Percentiles rank a stretch among this genome's conserved stretches.
These are phyloP conservation scores for Brevimyrus niger DNA, from an alignment of 2,113 vertebrate genomes.

Conservation along the genomic window DNA sequence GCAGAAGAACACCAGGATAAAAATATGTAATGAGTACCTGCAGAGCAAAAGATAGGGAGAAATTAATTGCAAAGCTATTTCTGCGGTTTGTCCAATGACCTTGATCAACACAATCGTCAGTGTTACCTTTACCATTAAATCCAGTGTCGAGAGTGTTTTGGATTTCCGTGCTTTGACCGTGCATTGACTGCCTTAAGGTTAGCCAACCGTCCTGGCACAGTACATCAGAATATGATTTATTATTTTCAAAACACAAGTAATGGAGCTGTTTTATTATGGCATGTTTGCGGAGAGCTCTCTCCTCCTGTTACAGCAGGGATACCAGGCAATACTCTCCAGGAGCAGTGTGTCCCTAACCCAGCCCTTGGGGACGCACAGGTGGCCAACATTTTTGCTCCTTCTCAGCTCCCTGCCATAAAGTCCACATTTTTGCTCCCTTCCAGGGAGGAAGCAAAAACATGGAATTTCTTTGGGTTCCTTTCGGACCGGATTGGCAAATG, in stretches of 20 bases:
- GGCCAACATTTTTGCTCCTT: not conserved
- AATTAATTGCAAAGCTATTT: no score
- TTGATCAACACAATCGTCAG: not conserved
- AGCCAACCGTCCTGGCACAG: not conserved
- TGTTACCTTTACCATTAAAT: not conserved
- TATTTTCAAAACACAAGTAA: not conserved
- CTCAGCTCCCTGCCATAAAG: not conserved
- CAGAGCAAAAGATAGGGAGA: not conserved
- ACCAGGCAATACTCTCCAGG: not conserved
- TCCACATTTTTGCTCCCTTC: not conserved
- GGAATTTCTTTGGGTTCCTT: not conserved
- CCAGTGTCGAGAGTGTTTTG: not conserved
- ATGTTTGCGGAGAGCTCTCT: not conserved
- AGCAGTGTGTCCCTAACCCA: not conserved
- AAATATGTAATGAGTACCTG: slow-evolving; percentile 62
- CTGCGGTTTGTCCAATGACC: not conserved
- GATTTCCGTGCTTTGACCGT: not conserved
- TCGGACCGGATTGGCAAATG: not conserved
- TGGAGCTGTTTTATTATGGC: not conserved
- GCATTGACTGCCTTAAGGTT: not conserved
- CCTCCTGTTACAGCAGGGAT: not conserved
- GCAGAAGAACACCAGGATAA: slow-evolving; percentile 46
- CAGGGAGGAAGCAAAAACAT: not conserved
- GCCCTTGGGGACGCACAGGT: not conserved
- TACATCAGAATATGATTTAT: not conserved